These are phyloP conservation scores for Sigmodon hispidus DNA, from an alignment of 2,113 vertebrate species.

Conservation along the genomic window DNA sequence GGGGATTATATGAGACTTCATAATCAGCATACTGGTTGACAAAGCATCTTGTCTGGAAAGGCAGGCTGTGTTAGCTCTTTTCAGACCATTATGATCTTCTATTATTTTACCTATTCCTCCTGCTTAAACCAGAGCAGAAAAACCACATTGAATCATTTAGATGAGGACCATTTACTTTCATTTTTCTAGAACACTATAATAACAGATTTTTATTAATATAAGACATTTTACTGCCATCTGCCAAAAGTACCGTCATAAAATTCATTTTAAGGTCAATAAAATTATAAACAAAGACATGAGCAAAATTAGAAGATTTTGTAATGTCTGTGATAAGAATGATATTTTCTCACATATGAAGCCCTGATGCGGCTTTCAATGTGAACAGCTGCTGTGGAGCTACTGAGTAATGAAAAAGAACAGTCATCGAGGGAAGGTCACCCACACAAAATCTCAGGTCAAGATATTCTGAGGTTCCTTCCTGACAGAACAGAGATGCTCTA, in stretches of 20 bases:
- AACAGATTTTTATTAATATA: slow-evolving; percentile 34
- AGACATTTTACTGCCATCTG: not conserved
- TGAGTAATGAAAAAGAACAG: not conserved
- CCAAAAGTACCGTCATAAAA: slow-evolving; percentile 11
- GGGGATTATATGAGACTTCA: not conserved
- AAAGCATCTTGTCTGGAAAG: not conserved
- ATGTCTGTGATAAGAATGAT: not conserved
- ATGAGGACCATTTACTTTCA: not conserved
- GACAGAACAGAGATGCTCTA: not conserved
- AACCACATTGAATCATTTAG: not conserved
- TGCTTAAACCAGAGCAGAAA: not conserved
- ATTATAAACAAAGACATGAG: slow-evolving; percentile 26
- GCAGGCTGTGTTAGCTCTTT: not conserved
- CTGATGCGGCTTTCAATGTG: not conserved
- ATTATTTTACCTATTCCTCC: not conserved
- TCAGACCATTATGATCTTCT: not conserved
- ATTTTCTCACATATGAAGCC: not conserved
- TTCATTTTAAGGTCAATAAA: slow-evolving; percentile 21
- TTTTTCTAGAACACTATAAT: not conserved
- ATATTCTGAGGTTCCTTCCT: not conserved
- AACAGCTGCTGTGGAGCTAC: not conserved
- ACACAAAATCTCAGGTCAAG: not conserved
- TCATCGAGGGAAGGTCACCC: not conserved
- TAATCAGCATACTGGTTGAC: not conserved
- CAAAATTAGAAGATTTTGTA: not conserved